These are phyloP conservation scores for Passer montanus DNA, from an alignment of 2,113 vertebrate genomes.

Conservation along the genomic window DNA sequence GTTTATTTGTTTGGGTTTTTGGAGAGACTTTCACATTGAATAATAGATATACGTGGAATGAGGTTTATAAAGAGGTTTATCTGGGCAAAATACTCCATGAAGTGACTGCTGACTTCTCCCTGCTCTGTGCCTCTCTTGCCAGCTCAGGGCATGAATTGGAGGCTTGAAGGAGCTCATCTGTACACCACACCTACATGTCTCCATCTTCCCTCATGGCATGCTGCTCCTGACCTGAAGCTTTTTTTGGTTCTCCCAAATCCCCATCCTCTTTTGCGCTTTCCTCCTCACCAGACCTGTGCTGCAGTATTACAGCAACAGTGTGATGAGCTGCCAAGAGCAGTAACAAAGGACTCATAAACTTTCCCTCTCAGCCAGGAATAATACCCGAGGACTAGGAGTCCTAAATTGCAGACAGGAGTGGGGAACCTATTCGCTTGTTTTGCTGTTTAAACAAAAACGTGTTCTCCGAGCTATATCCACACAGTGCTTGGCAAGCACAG, in stretches of 20 bases:
- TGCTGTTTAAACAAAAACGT: slow-evolving; percentile 18
- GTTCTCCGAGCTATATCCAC: background rate
- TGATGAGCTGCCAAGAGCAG: slow-evolving; percentile 53
- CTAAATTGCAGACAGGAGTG: slow-evolving; percentile 22
- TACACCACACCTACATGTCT: background rate
- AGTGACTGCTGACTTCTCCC: background rate
- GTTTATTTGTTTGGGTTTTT: background rate
- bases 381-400: slow-evolving; percentile 28
- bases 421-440: slow-evolving; percentile 5
- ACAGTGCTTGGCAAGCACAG: background rate
- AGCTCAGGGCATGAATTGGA: background rate
- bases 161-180: background rate
- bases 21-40: background rate
- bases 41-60: background rate
- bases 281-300: slow-evolving; percentile 30
- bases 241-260: slow-evolving; percentile 28
- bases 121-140: background rate
- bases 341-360: slow-evolving; percentile 44
- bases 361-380: slow-evolving; percentile 46
- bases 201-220: background rate
- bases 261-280: background rate
- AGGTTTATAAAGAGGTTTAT: background rate
- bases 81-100: background rate
- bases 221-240: background rate
- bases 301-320: slow-evolving; percentile 26